Evolutionary conservation across 2,113 vertebrate genomes (phyloP).

Genomic region (Pituophis catenifer): DNA sequence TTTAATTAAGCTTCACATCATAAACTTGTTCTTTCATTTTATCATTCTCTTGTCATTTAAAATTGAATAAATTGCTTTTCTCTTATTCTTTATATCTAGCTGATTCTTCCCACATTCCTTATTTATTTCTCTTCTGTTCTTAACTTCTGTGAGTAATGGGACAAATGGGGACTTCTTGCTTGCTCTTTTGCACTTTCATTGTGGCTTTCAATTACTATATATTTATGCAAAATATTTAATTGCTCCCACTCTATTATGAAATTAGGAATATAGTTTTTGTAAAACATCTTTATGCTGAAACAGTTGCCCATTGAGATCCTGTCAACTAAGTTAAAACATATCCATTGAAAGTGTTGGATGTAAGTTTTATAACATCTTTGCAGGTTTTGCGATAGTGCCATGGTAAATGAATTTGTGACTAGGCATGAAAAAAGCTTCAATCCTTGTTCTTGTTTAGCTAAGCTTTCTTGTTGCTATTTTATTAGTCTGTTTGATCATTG

Average conservation of each 20-base stretch:
- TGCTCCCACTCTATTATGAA: constrained; percentile 46
- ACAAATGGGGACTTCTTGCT: constrained; percentile 75
- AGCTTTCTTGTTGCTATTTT: constrained; percentile 55
- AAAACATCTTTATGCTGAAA: constrained; percentile 63
- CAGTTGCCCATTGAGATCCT: constrained; percentile 54
- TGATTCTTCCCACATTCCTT: constrained; percentile 90
- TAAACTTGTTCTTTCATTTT: constrained; percentile 12
- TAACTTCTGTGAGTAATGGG: constrained; percentile 96
- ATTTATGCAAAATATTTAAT: constrained; percentile 65
- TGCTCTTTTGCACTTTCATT: constrained; percentile 58
- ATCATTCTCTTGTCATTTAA: constrained; percentile 49
- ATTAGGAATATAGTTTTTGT: constrained; percentile 37
- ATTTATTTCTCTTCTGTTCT: constrained; percentile 93
- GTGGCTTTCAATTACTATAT: constrained; percentile 71
- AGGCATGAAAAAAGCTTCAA: constrained; percentile 71
- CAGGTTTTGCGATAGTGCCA: constrained; percentile 61
- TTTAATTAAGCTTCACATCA: not conserved
- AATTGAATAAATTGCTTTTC: constrained; percentile 75
- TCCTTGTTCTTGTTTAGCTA: constrained; percentile 59
- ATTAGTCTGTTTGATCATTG: constrained; percentile 43
- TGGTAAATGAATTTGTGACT: constrained; percentile 65
- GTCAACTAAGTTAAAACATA: constrained; percentile 60
- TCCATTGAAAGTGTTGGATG: constrained; percentile 53
- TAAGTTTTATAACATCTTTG: constrained; percentile 61
- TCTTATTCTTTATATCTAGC: constrained; percentile 91